phyloP scores from a whole-genome alignment of 2,888 invertebrate genomes.

The Scrobipalpa costella region DNA sequence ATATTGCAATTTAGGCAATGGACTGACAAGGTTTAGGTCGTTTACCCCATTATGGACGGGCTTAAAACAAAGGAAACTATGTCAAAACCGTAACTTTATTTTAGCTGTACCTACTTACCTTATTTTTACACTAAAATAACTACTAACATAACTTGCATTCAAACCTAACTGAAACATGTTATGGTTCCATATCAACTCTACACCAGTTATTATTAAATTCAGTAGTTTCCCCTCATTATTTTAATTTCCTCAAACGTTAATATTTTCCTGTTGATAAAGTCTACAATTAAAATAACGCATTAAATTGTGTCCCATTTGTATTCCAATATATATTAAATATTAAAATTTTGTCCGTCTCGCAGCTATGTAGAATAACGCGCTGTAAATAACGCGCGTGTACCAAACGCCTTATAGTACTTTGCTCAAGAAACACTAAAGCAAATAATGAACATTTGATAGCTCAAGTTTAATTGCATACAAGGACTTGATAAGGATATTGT shows the following conservation, averaged over 20 bases:
- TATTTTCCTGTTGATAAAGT: neutral
- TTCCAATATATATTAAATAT: too few relatives aligned
- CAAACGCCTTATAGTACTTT: constrained; percentile 27
- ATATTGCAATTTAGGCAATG: too few relatives aligned
- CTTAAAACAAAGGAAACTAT: too few relatives aligned
- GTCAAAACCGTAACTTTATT: neutral
- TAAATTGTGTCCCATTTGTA: neutral
- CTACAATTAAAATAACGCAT: neutral
- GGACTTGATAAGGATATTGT: constrained; percentile 45
- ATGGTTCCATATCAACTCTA: neutral
- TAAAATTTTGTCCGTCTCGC: too few relatives aligned
- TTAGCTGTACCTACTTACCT: neutral
- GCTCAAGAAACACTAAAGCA: neutral
- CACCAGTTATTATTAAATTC: neutral
- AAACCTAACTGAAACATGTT: constrained; percentile 1
- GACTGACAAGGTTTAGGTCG: too few relatives aligned
- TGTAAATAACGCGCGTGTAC: neutral
- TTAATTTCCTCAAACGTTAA: constrained; percentile 13
- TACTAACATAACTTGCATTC: neutral
- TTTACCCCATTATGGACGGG: too few relatives aligned
- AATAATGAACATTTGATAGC: constrained; percentile 43
- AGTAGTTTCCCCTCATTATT: constrained; percentile 4
- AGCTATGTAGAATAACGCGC: too few relatives aligned
- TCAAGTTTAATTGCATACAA: constrained; percentile 46
- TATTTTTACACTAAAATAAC: neutral